Evolutionary conservation across 2,888 invertebrate species (phyloP), one percentile per base, ranked within the genome.

Genomic region (Ischnura elegans): DNA sequence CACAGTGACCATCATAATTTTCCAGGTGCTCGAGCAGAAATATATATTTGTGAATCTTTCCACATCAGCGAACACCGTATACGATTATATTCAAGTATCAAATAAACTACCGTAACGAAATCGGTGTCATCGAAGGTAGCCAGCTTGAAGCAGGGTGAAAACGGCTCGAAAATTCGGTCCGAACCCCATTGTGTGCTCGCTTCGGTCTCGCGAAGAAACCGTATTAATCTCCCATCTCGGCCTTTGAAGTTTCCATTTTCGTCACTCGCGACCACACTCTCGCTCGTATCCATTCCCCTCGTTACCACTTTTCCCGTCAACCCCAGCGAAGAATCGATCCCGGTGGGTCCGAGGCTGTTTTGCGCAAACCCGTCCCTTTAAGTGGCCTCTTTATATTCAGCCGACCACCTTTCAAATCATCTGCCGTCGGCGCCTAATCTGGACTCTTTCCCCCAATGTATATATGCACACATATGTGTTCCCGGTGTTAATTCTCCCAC

Each of bases 341-440:
- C 36, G 10, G 0, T 13, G 29, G 2, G 76, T 36, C 29, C 3
- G 25, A 36, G 76, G 36, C 76, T 29, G 76, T 76, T 76, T 76
- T 36, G 36, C 76, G 36, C 29, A 76, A 76, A 76, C 76, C 76
- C 76, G 76, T 76, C 76, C 76, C 36, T 36, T 8, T 2, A 76
- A 76, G 76, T 76, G 36, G 76, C 13, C 76, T 21, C 76, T 76
- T 76, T 76, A 76, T 76, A 76, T 76, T 76, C 76, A 76, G 76
- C 76, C 76, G 76, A 76, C 76, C 76, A n/a, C 76, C 87, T 51
- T 87, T 87, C 55, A 87, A 87, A 87, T 87, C 87, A 87, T 87
- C 87, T 36, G 55, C 87, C 55, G 55, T 87, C 87, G 51, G 51
- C 21, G 6, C 51, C 55, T 55, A 46, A 87, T 87, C 36, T 36